Evolutionary conservation across 2,797 vertebrate species (phyloP), one percentile per base, ranked within the genome.

Genomic region (Gambusia yucatana): DNA sequence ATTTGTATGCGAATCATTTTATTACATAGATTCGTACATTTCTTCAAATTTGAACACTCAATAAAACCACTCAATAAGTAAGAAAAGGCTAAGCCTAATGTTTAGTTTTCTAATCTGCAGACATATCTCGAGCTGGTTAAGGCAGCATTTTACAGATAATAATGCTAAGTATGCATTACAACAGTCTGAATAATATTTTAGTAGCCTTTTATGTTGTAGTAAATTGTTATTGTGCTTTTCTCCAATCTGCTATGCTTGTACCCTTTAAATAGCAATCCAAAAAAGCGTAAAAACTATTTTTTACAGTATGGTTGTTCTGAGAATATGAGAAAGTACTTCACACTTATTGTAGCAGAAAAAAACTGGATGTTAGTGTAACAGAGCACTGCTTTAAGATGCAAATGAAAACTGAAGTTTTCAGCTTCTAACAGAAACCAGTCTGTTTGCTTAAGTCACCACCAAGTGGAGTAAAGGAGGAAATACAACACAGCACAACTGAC

Each of bases 391-490:
- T 83, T 79, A 77, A 82, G 72, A 47, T 50, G 69, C 57, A 78
- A 28, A 33, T 61, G 3, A 8, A 33, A 61, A 33, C 0, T 28
- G 4, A n/a, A 25, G 14, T 41, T 67, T 67, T 67, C 36, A 69
- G 41, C 9, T 13, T 44, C 50, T 9, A 65, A 20, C 52, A 4
- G 36, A 75, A 76, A 77, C 36, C 17, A 72, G 59, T 80, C 46
- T 1, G 47, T 48, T 77, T 78, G 82, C 55, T 82, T 48, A 61
- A 50, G 67, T 78, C 79, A 9, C 84, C 88, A 81, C 83, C 90
- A 90, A 80, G 81, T 89, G 87, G 86, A 0, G 39, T 69, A n/a
- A 33, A 0, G 10, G 59, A 2, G 72, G 17, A 57, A 84, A 80
- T 3, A 72, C 79, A 82, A 22, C 13, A 82, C 55, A 80, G 43